phyloP scores from a whole-genome alignment of 2,113 vertebrate genomes.

The Crypturellus undulatus region DNA sequence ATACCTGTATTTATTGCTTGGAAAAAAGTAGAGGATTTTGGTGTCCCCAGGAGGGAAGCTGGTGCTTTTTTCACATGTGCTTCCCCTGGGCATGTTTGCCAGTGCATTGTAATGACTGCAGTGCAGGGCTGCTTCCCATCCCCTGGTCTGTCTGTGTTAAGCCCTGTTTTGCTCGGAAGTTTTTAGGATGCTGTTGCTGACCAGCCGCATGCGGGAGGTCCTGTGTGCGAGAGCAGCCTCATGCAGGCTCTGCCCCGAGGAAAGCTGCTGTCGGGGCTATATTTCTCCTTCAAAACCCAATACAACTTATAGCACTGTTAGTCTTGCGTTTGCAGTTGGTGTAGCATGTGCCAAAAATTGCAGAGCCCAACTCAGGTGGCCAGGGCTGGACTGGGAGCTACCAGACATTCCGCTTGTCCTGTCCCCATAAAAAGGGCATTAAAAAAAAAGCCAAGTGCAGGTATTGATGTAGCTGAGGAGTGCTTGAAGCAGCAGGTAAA shows the following conservation, averaged over 20 bases:
- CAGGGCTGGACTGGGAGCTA: too few species aligned
- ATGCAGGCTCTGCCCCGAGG: neutral
- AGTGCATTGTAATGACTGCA: neutral
- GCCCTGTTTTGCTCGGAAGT: too few species aligned
- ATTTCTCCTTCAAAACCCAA: neutral
- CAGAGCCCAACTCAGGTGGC: neutral
- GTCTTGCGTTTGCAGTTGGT: neutral
- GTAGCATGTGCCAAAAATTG: neutral
- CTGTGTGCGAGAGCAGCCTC: neutral
- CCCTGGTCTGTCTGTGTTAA: neutral
- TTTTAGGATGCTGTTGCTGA: neutral
- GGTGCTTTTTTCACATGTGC: rapidly evolving
- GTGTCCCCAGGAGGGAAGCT: neutral
- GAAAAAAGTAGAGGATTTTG: neutral
- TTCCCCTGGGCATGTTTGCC: neutral
- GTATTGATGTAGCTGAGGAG: neutral
- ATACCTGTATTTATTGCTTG: neutral
- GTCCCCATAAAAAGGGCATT: neutral
- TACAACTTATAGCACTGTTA: too few species aligned
- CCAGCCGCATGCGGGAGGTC: neutral
- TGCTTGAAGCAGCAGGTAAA: neutral
- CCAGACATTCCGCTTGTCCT: neutral
- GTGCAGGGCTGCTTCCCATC: neutral
- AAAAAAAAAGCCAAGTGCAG: rapidly evolving
- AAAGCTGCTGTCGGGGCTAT: neutral